A percentile compares a stretch with the other conserved stretches of the same genome.
phyloP scores from a whole-genome alignment of 2,113 vertebrate genomes.

The Hemicordylus capensis region DNA sequence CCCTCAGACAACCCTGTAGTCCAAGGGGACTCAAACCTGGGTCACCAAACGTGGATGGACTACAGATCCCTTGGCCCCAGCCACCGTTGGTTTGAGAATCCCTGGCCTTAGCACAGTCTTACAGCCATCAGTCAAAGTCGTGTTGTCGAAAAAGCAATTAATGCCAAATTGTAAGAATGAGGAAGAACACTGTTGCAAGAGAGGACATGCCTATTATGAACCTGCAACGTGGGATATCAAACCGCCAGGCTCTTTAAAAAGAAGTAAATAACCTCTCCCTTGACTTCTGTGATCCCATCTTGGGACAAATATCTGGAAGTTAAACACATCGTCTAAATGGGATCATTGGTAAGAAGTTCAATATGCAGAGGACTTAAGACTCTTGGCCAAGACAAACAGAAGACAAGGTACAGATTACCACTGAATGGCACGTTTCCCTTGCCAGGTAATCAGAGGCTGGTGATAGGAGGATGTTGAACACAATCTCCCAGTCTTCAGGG shows the following conservation, averaged over 20 bases:
- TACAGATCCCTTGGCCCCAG: too few relatives aligned
- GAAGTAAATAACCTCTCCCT: neutral
- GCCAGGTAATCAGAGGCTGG: slow-evolving; percentile 68
- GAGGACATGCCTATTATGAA: neutral
- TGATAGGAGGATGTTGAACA: slow-evolving; percentile 71
- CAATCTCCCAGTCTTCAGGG: slow-evolving; percentile 75
- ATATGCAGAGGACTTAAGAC: slow-evolving; percentile 73
- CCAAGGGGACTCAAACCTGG: too few relatives aligned
- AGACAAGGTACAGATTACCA: slow-evolving; percentile 75
- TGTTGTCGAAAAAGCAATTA: accelerated
- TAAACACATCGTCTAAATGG: slow-evolving; percentile 70
- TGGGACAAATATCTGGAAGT: slow-evolving; percentile 76
- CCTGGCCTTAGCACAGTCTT: too few relatives aligned
- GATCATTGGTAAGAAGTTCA: slow-evolving; percentile 75
- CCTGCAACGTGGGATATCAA: accelerated
- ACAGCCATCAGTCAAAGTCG: neutral
- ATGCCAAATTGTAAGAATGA: accelerated
- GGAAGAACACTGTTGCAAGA: neutral
- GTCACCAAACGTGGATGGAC: too few relatives aligned
- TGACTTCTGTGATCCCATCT: neutral
- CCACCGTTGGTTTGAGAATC: too few relatives aligned
- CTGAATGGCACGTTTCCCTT: slow-evolving; percentile 70
- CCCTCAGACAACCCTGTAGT: too few relatives aligned
- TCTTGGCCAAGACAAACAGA: slow-evolving; percentile 80
- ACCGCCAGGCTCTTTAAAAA: neutral